A percentile compares a stretch with the other conserved stretches of the same genome.
Conservation (phyloP, 2,797 vertebrate genomes). For the Scolopax bukidnonensis region DNA sequence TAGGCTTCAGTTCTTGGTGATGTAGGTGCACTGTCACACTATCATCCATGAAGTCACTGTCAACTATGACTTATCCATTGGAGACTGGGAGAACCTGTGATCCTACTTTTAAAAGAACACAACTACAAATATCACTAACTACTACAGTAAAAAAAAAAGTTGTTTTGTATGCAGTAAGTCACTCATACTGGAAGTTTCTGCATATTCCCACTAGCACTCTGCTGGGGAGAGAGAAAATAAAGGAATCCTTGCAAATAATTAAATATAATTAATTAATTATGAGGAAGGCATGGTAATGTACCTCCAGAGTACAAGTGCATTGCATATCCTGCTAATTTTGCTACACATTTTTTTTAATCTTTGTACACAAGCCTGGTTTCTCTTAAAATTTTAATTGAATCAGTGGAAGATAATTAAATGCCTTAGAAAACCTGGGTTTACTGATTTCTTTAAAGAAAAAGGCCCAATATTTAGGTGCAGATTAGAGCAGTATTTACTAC, state of each 20-base stretch:
- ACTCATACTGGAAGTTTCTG: not conserved
- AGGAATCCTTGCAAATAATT: conserved; percentile 56
- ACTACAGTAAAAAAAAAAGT: not conserved
- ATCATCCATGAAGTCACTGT: not conserved
- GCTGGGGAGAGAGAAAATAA: conserved; percentile 1
- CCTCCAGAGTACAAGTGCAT: not conserved
- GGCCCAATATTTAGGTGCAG: not conserved
- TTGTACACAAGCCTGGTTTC: not conserved
- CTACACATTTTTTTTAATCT: not conserved
- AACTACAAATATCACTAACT: not conserved
- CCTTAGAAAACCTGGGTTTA: not conserved
- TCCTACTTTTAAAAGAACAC: not conserved
- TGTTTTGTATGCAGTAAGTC: not conserved
- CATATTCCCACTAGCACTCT: conserved; percentile 3
- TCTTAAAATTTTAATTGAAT: not conserved
- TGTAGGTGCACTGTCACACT: not conserved
- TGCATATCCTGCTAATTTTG: not conserved
- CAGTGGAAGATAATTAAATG: not conserved
- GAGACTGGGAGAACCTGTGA: not conserved
- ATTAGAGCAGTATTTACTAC: not conserved
- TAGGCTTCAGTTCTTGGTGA: not conserved
- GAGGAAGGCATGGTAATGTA: not conserved
- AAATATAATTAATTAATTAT: conserved; percentile 58
- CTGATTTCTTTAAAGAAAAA: not conserved
- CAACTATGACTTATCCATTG: not conserved